Conservation (phyloP, 2,888 invertebrate species). For the Gortyna flavago region DNA sequence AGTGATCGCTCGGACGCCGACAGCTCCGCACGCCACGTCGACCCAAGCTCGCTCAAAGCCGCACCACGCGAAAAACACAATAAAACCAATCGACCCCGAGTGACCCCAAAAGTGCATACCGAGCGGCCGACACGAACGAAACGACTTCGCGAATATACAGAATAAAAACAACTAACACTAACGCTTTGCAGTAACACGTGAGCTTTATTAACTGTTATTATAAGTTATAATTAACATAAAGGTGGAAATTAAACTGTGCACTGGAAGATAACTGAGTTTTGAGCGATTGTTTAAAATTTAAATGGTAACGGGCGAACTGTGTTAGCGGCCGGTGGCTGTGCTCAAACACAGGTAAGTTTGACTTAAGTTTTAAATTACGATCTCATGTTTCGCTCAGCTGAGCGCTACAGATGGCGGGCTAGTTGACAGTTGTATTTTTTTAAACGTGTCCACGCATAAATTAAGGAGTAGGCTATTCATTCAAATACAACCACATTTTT, state of each 20-base stretch:
- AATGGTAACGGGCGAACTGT: slow-evolving; percentile 69
- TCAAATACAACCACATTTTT: slow-evolving; percentile 46
- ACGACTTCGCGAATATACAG: slow-evolving; percentile 80
- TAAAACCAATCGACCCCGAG: slow-evolving; percentile 82
- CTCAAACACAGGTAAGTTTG: slow-evolving; percentile 80
- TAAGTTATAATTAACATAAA: slow-evolving; percentile 78
- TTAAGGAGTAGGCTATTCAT: slow-evolving; percentile 70
- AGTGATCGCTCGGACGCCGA: slow-evolving; percentile 85
- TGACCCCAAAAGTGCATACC: slow-evolving; percentile 85
- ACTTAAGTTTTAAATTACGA: slow-evolving; percentile 40
- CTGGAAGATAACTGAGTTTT: slow-evolving; percentile 71
- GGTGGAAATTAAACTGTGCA: slow-evolving; percentile 82
- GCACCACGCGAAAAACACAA: slow-evolving; percentile 71
- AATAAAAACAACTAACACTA: slow-evolving; percentile 75
- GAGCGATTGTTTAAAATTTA: slow-evolving; percentile 68
- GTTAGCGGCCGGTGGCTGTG: slow-evolving; percentile 69
- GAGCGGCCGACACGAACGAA: slow-evolving; percentile 85
- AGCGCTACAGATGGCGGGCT: slow-evolving; percentile 58
- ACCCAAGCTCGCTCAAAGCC: slow-evolving; percentile 58
- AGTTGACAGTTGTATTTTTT: slow-evolving; percentile 75
- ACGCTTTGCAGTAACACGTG: slow-evolving; percentile 82
- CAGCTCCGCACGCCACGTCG: slow-evolving; percentile 75
- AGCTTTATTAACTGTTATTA: slow-evolving; percentile 79
- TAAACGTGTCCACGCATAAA: slow-evolving; percentile 77
- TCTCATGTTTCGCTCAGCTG: slow-evolving; percentile 62